Evolutionary conservation across 2,113 vertebrate genomes (phyloP).

Genomic region (Callipepla californica): DNA sequence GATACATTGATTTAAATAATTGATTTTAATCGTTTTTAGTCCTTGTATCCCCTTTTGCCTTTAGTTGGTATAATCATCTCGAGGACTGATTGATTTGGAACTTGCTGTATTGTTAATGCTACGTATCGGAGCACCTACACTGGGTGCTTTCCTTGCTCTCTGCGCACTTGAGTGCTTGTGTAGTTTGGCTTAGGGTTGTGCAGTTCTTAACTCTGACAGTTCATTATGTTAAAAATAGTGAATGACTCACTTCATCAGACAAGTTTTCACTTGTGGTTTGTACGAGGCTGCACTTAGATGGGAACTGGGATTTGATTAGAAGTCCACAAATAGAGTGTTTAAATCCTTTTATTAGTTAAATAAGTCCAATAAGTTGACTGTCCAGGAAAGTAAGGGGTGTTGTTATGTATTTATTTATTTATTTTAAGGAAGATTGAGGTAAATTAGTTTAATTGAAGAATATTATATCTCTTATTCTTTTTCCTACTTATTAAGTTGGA

Average conservation of each 20-base stretch:
- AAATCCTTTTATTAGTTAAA: not conserved
- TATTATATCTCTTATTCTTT: not conserved
- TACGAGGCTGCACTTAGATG: conserved; percentile 12
- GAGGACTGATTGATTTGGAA: not conserved
- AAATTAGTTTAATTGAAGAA: not conserved
- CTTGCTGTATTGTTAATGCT: not conserved
- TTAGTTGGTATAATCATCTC: not conserved
- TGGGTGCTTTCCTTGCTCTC: not conserved
- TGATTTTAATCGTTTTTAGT: not conserved
- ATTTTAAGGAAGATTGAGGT: not conserved
- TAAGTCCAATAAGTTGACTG: not conserved
- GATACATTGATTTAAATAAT: not conserved
- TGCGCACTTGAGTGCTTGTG: not conserved
- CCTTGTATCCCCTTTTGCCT: not conserved
- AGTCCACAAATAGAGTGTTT: not conserved
- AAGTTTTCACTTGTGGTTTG: conserved; percentile 58
- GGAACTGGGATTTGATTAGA: conserved; percentile 16
- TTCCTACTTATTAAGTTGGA: not conserved
- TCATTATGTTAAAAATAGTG: conserved; percentile 65
- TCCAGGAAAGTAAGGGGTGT: not conserved
- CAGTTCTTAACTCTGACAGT: conserved; percentile 44
- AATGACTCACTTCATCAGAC: conserved; percentile 38
- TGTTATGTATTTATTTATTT: too few relatives aligned
- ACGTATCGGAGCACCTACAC: not conserved
- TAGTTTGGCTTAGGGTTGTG: not conserved